Conservation (phyloP, 2,888 invertebrate species). For the Drosophila pseudotakahashii region DNA sequence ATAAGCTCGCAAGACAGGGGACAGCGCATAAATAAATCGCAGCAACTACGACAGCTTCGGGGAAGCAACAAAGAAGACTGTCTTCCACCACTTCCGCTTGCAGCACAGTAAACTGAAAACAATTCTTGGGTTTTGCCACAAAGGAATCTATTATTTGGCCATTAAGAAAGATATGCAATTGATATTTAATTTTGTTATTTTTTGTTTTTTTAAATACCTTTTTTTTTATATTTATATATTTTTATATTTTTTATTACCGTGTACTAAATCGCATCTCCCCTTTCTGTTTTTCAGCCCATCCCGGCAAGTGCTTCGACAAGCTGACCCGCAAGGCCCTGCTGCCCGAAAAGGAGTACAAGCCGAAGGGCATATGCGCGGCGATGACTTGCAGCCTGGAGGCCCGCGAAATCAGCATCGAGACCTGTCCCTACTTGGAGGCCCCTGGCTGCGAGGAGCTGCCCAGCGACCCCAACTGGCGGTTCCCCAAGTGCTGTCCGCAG, state of each 20-base stretch:
- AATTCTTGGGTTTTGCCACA: neutral
- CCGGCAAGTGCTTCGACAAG: slow-evolving; percentile 83
- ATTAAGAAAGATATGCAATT: neutral
- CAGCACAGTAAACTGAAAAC: slow-evolving; percentile 26
- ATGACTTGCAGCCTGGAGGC: slow-evolving; percentile 82
- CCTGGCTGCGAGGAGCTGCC: slow-evolving; percentile 83
- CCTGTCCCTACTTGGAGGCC: slow-evolving; percentile 83
- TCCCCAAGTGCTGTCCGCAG: slow-evolving; percentile 84
- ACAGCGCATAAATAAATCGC: slow-evolving; percentile 40
- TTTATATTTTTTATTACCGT: neutral
- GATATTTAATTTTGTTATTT: neutral
- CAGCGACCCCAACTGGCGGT: slow-evolving; percentile 81
- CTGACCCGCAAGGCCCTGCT: slow-evolving; percentile 81
- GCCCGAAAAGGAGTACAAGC: slow-evolving; percentile 83
- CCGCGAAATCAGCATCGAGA: slow-evolving; percentile 82
- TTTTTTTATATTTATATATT: neutral
- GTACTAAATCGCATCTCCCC: slow-evolving; percentile 21
- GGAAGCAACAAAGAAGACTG: slow-evolving; percentile 39
- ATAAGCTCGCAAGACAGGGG: slow-evolving; percentile 30
- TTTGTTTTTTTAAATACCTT: neutral
- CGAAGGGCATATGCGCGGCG: slow-evolving; percentile 83
- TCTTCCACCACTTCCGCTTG: slow-evolving; percentile 60
- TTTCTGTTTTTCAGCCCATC: slow-evolving; percentile 72
- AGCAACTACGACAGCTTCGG: slow-evolving; percentile 35
- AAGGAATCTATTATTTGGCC: neutral